A percentile compares a stretch with the other conserved stretches of the same genome.
phyloP scores from a whole-genome alignment of 2,113 vertebrate species.

The Boleophthalmus pectinirostris region DNA sequence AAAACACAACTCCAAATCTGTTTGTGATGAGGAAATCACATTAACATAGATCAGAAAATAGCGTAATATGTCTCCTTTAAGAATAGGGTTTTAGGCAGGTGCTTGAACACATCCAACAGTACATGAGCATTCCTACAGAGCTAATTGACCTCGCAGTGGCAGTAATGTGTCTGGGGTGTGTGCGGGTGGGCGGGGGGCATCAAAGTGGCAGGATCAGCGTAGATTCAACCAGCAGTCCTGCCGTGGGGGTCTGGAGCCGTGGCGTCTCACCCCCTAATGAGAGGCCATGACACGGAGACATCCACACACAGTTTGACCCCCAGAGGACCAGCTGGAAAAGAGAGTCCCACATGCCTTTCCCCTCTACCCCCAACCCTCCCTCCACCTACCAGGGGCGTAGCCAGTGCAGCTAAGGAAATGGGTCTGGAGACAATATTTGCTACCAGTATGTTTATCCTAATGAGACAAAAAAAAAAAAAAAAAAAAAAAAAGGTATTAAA shows the following conservation, averaged over 20 bases:
- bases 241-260: conserved; percentile 79
- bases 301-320: conserved; percentile 64
- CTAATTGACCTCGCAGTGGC: conserved; percentile 68
- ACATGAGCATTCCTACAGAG: conserved; percentile 55
- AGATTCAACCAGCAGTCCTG: conserved; percentile 68
- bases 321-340: conserved; percentile 69
- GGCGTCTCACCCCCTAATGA: conserved; percentile 78
- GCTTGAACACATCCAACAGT: conserved; percentile 18
- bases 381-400: neutral
- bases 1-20: no score
- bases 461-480: no score
- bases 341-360: conserved; percentile 61
- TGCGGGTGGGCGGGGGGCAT: conserved; percentile 51
- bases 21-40: no score
- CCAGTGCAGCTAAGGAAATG: neutral
- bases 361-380: conserved; percentile 5
- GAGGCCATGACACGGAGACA: conserved; percentile 70
- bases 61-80: neutral
- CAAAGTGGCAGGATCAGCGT: conserved; percentile 75
- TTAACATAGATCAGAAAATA: no score
- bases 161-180: neutral
- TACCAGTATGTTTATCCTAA: no score
- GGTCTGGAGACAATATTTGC: no score
- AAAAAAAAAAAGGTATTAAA: no score
- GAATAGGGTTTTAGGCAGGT: conserved; percentile 26